These are phyloP conservation scores for Eleginops maclovinus DNA, from an alignment of 2,113 vertebrate genomes.

Conservation along the genomic window DNA sequence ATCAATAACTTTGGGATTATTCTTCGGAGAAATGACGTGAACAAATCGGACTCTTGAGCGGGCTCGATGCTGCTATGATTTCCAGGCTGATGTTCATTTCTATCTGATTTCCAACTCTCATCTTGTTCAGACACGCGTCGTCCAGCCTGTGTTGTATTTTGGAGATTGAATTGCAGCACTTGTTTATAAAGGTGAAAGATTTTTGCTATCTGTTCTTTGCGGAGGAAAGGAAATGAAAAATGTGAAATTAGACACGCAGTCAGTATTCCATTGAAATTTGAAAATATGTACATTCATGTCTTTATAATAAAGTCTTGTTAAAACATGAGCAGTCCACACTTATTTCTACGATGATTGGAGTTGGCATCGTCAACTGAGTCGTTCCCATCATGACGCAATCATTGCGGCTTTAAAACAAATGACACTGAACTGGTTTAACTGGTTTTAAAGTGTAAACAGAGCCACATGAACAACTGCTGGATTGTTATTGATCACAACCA, in stretches of 20 bases:
- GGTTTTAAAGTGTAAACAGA: neutral
- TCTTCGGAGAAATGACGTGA: neutral
- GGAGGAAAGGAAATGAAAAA: constrained; percentile 60
- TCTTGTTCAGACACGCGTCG: constrained; percentile 31
- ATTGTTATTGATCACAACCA: neutral
- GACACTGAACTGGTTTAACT: constrained; percentile 5
- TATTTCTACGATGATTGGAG: constrained; percentile 6
- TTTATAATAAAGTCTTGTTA: constrained; percentile 83
- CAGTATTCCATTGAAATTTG: constrained; percentile 75
- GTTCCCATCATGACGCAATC: neutral
- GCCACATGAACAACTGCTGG: neutral
- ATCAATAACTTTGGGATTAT: constrained; percentile 16
- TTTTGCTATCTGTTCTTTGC: constrained; percentile 68
- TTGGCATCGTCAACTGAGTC: neutral
- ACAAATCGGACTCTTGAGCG: constrained; percentile 6
- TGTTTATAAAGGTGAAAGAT: constrained; percentile 77
- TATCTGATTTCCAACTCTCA: constrained; percentile 41
- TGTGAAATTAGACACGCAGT: constrained; percentile 75
- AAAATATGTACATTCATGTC: constrained; percentile 77
- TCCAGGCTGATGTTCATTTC: constrained; percentile 57
- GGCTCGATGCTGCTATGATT: constrained; percentile 67
- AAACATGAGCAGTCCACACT: constrained; percentile 56
- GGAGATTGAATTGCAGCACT: constrained; percentile 77
- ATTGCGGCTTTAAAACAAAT: neutral
- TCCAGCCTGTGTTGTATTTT: constrained; percentile 62